Percentiles rank a stretch among this genome's conserved stretches.
phyloP scores from a whole-genome alignment of 1,140 invertebrate species.

The Reticulitermes speratus region DNA sequence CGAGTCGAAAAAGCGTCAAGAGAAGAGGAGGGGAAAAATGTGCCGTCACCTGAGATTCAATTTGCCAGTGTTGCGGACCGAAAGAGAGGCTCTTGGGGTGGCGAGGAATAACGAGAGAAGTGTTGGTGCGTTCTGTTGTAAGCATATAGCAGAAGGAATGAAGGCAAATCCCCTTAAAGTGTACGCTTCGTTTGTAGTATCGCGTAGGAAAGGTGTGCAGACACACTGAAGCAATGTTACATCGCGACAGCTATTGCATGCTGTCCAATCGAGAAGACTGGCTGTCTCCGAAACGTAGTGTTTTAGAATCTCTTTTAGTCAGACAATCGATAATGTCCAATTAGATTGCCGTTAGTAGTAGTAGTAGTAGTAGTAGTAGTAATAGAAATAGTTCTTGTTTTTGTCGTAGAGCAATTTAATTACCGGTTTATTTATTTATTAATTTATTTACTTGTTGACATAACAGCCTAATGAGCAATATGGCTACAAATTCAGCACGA shows the following conservation, averaged over 20 bases:
- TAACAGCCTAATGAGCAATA: no score
- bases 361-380: no score
- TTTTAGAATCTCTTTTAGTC: no score
- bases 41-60: conserved; percentile 26
- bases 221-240: background rate
- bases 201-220: background rate
- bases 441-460: no score
- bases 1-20: background rate
- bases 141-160: background rate
- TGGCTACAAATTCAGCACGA: no score
- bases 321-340: no score
- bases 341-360: no score
- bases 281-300: no score
- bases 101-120: background rate
- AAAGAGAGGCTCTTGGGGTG: background rate
- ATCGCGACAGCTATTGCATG: background rate
- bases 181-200: background rate
- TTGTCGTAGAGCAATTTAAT: no score
- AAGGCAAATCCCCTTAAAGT: background rate
- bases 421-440: no score
- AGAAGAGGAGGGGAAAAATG: background rate
- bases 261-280: no score
- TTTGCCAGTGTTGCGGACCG: conserved; percentile 2
- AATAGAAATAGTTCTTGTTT: no score
- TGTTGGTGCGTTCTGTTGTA: background rate